phyloP scores from a whole-genome alignment of 2,797 vertebrate species.

The Phoxinus dragarum region DNA sequence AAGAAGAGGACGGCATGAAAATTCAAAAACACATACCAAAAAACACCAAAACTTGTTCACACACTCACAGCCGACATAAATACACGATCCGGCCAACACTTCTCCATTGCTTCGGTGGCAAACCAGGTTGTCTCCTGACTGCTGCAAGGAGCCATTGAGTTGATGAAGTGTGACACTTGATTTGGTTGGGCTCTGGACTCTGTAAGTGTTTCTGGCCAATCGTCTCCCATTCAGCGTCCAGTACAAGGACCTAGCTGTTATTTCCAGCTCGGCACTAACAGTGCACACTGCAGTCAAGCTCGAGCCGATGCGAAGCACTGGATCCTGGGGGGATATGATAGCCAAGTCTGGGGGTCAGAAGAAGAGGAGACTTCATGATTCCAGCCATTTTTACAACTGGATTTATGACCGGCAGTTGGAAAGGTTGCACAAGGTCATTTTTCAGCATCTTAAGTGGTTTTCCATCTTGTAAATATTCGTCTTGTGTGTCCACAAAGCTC shows the following conservation, averaged over 20 bases:
- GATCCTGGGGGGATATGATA: constrained; percentile 89
- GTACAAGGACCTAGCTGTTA: constrained; percentile 82
- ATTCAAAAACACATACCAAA: constrained; percentile 8
- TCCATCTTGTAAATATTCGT: constrained; percentile 63
- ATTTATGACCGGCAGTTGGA: constrained; percentile 71
- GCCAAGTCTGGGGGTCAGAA: constrained; percentile 80
- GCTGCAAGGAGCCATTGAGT: constrained; percentile 92
- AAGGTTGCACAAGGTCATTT: constrained; percentile 67
- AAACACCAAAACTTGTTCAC: neutral
- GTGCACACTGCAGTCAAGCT: constrained; percentile 88
- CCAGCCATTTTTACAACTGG: constrained; percentile 65
- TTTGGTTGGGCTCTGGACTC: constrained; percentile 72
- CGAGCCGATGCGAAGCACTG: constrained; percentile 86
- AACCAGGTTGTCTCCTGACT: constrained; percentile 94
- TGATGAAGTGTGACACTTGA: constrained; percentile 82
- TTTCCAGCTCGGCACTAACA: constrained; percentile 74
- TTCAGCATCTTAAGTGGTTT: constrained; percentile 71
- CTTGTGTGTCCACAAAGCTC: constrained; percentile 51
- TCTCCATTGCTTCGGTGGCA: constrained; percentile 87
- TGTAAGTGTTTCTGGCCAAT: constrained; percentile 80
- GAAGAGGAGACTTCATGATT: constrained; percentile 52
- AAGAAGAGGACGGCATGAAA: neutral
- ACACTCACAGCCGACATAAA: constrained; percentile 92
- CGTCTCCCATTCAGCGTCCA: constrained; percentile 92
- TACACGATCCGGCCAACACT: constrained; percentile 91